Conservation (phyloP, 2,797 vertebrate species). For the Xenops minutus region DNA sequence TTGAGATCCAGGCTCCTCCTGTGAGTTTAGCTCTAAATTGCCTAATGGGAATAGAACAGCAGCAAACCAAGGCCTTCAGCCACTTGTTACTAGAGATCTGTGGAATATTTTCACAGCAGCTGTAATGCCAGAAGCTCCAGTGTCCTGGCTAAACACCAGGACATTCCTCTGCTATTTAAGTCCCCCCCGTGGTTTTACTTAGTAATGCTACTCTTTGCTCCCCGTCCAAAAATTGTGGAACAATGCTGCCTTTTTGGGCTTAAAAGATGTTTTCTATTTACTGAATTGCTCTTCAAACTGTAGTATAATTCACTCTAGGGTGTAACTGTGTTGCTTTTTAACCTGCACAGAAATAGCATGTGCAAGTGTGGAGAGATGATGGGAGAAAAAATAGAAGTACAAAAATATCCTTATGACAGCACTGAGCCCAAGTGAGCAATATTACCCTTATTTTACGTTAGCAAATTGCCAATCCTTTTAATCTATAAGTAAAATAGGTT, state of each 20-base stretch:
- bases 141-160: conserved; percentile 59
- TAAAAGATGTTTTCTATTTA: conserved; percentile 46
- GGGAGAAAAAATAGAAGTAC: conserved; percentile 34
- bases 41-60: background rate
- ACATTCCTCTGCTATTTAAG: conserved; percentile 51
- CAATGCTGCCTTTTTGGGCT: background rate
- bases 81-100: conserved; percentile 36
- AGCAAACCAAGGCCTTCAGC: conserved; percentile 40
- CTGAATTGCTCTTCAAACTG: conserved; percentile 20
- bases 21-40: background rate
- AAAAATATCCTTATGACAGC: conserved; percentile 50
- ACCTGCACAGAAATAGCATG: conserved; percentile 53
- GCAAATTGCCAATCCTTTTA: background rate
- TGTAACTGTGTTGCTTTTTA: conserved; percentile 32
- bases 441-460: conserved; percentile 18
- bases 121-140: conserved; percentile 54
- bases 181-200: conserved; percentile 51
- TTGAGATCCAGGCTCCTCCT: background rate
- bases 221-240: background rate
- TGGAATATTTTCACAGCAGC: background rate
- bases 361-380: background rate
- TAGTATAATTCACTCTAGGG: conserved; percentile 47
- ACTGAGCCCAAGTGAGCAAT: conserved; percentile 30
- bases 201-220: conserved; percentile 28
- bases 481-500: background rate